Evolutionary conservation across 1,140 invertebrate species (phyloP), one percentile per base, ranked within the genome.

Genomic region (Colletes gigas): DNA sequence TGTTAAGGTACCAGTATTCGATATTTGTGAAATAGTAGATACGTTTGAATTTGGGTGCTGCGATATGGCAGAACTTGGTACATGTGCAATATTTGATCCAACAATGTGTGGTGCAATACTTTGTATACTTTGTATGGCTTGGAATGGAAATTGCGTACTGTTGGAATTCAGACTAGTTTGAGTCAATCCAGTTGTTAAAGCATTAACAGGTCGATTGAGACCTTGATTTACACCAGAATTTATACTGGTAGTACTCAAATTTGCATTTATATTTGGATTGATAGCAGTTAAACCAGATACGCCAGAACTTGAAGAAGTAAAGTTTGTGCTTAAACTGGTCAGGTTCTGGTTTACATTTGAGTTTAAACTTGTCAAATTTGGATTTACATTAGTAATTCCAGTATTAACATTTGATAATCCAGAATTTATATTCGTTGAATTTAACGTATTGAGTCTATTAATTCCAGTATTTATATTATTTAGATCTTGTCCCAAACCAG

Each of bases 61-160:
- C 47, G 90, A 89, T 85, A 89, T 85, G 50, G 83, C 84, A 76
- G 88, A 90, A 72, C 72, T 91, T 52, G 87, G 90, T 79, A 90
- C 86, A 70, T 91, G 91, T 67, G 90, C 83, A 70, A 92, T 88
- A 75, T 88, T 92, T 21, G 91, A 91, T 15, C 91, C 90, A 74
- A 93, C 92, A 67, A 93, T 93, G 68, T 93, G 92, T 14, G 93
- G 92, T 54, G 92, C 91, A 47, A 93, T 89, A 81, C 87, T 93
- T 75, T 93, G 92, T 79, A 93, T 92, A 78, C 90, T 93, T 65
- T 93, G 93, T 81, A 93, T 92, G 9, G 92, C 86, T 90, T 92
- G 92, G 83, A 93, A 93, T 75, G 92, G 90, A 88, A 93, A 93
- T 75, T 88, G 89, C 75, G 87, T 86, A 69, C 86, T 90, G n/a